phyloP scores from a whole-genome alignment of 2,888 invertebrate species.

The Ormyrus pomaceus region DNA sequence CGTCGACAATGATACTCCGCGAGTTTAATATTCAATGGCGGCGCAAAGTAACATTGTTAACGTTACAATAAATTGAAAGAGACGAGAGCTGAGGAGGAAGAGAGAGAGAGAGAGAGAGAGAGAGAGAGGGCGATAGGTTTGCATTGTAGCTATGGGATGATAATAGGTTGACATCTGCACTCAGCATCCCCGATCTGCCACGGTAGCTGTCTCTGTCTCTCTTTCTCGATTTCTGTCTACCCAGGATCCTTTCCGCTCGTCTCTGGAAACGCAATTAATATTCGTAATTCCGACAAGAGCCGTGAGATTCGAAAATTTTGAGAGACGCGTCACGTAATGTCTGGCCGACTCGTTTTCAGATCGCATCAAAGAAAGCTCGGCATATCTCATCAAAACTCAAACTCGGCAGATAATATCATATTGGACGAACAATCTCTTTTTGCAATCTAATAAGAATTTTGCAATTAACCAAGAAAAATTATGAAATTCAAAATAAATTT shows the following conservation, averaged over 20 bases:
- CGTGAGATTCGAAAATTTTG: slow-evolving; percentile 37
- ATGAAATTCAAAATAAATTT: background rate
- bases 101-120: background rate
- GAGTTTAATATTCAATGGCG: slow-evolving; percentile 69
- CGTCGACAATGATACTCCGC: slow-evolving; percentile 72
- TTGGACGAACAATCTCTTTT: background rate
- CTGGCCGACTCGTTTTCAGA: too few species aligned
- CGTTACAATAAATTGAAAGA: slow-evolving; percentile 70
- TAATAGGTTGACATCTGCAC: slow-evolving; percentile 76
- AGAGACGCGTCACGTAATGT: background rate
- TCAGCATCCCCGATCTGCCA: slow-evolving; percentile 69
- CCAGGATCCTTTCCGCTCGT: background rate
- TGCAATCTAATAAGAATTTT: background rate
- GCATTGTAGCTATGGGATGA: slow-evolving; percentile 70
- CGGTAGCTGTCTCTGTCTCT: slow-evolving; percentile 17
- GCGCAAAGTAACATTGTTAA: slow-evolving; percentile 73
- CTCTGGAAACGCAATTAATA: slow-evolving; percentile 73
- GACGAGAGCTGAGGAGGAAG: slow-evolving; percentile 57
- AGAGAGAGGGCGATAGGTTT: slow-evolving; percentile 58
- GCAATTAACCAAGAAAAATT: background rate
- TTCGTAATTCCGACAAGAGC: slow-evolving; percentile 68
- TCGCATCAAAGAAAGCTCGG: too few species aligned
- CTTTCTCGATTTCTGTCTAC: background rate
- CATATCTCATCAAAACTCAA: too few species aligned
- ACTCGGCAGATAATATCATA: background rate